These are phyloP conservation scores for Antechinus stuartii DNA, from an alignment of 2,113 vertebrate genomes.

Conservation along the genomic window DNA sequence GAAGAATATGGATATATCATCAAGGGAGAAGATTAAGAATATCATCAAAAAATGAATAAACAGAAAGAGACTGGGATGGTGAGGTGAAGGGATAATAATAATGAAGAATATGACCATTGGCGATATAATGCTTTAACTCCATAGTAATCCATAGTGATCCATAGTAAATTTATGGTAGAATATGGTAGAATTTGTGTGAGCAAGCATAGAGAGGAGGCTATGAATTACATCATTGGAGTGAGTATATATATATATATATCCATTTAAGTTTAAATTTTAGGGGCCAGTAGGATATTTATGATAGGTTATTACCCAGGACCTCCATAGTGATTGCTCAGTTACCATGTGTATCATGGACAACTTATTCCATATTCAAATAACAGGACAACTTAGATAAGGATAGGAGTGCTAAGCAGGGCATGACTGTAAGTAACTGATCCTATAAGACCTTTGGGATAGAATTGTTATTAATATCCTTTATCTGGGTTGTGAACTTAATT, in stretches of 20 bases:
- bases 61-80: background rate
- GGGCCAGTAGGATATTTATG: background rate
- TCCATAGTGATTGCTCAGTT: background rate
- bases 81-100: background rate
- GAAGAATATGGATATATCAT: background rate
- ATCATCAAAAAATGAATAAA: background rate
- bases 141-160: background rate
- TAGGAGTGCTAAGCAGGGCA: too few relatives aligned
- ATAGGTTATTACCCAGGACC: background rate
- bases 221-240: background rate
- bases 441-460: too few relatives aligned
- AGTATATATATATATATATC: background rate
- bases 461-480: too few relatives aligned
- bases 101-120: background rate
- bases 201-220: background rate
- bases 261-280: background rate
- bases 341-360: too few relatives aligned
- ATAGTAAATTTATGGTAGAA: background rate
- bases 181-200: background rate
- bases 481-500: too few relatives aligned
- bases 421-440: too few relatives aligned
- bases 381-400: background rate
- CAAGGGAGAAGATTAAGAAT: background rate
- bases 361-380: background rate
- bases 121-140: background rate